Base-by-base conservation (phyloP, 2,888 invertebrate species). In the Cheilosia urbana region DNA sequence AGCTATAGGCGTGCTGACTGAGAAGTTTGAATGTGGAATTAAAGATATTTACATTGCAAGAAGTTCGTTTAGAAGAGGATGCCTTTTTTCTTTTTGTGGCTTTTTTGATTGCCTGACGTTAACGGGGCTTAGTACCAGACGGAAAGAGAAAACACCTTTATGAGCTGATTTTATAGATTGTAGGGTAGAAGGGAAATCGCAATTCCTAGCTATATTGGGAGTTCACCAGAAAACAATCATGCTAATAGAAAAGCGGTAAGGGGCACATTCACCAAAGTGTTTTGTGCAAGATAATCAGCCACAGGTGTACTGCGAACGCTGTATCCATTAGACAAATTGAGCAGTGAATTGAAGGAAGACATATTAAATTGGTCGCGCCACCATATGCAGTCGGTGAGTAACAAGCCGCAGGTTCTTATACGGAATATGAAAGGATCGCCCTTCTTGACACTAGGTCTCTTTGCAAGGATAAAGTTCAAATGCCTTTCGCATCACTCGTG, bases 301-400 rank as follows among this genome's bases (percentile, higher is more conserved):
- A 40, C 78, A 78, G 78, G 83, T 84, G 79, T 72, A 55, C 11
- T 49, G 15, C 17, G 73, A 21, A 58, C 58, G 60, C 45, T 72
- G 58, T 57, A 69, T 69, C 79, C 83, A 84, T 84, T 84, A 84
- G 30, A 73, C 34, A 84, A 79, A 84, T 84, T 84, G 79, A 63
- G 57, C 30, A 66, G 55, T 21, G 60, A 60, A 68, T 66, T 57
- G 60, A 76, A 60, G 42, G 42, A 42, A 68, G 30, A 30, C 24
- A 13, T 45, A 40, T 11, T 24, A 73, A 53, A 53, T 63, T 65
- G 42, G 37, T 72, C 21, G 49, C 40, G 27, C 30, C 62, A 40
- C 55, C 55, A 66, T 77, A 65, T 77, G 66, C 49, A 63, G 51
- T 34, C 30, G 30, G 5, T 6, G 17, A 19, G 65, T 65, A 37